Evolutionary conservation across 2,797 vertebrate genomes (phyloP).

Genomic region (Cryptoblepharus egeriae): DNA sequence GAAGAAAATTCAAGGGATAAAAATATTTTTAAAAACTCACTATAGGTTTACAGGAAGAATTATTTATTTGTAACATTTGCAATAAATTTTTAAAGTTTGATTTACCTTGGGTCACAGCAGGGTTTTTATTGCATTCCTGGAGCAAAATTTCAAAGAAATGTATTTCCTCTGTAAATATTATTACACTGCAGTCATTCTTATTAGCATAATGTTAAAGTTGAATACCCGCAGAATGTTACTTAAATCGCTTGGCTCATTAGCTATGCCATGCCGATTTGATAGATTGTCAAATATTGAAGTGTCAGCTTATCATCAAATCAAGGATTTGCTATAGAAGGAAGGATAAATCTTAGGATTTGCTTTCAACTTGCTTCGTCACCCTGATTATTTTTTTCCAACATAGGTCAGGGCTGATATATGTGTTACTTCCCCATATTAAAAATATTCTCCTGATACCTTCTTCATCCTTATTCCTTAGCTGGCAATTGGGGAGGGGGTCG

Average conservation of each 20-base stretch:
- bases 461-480: too few relatives aligned
- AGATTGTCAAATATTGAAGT: constrained; percentile 7
- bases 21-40: accelerated
- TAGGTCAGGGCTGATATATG: neutral
- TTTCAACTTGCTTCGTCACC: neutral
- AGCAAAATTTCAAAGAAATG: constrained; percentile 22
- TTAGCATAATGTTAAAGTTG: constrained; percentile 27
- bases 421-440: neutral
- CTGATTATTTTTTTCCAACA: constrained; percentile 3
- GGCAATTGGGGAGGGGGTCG: too few relatives aligned
- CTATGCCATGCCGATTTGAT: constrained; percentile 10
- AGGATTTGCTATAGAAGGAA: constrained; percentile 14
- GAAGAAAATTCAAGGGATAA: neutral
- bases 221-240: constrained; percentile 27
- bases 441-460: too few relatives aligned
- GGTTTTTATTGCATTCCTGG: constrained; percentile 20
- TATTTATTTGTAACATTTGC: constrained; percentile 20
- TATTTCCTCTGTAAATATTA: constrained; percentile 14
- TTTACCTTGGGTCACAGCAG: constrained; percentile 31
- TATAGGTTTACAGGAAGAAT: neutral
- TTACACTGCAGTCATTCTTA: constrained; percentile 48
- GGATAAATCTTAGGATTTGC: neutral
- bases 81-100: constrained; percentile 28
- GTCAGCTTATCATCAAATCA: neutral
- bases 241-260: constrained; percentile 29